Evolutionary conservation across 2,797 vertebrate species (phyloP).

Genomic region (Valencia hispanica): DNA sequence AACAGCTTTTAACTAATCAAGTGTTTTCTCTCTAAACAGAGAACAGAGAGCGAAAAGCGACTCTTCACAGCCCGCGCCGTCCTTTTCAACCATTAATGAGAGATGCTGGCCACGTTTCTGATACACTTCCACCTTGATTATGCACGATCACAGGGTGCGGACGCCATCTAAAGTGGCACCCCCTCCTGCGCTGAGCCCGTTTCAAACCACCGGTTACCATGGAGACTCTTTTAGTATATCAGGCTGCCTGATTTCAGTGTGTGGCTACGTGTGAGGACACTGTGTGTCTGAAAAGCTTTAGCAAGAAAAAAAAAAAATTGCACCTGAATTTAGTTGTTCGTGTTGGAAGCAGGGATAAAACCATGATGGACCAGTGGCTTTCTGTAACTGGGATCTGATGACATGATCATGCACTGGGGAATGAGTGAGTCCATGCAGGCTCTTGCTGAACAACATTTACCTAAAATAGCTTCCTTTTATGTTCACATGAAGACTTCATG

Average conservation of each 20-base stretch:
- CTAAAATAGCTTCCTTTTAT: constrained; percentile 3
- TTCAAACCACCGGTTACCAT: constrained; percentile 67
- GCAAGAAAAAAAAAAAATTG: constrained; percentile 31
- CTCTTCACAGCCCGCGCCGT: constrained; percentile 4
- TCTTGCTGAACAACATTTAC: neutral
- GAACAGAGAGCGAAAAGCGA: neutral
- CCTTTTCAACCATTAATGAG: constrained; percentile 33
- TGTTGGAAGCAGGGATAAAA: neutral
- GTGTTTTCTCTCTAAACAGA: constrained; percentile 3
- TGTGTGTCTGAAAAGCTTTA: constrained; percentile 32
- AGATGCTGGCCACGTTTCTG: constrained; percentile 22
- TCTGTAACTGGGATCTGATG: neutral
- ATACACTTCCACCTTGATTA: constrained; percentile 32
- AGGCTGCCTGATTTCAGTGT: constrained; percentile 43
- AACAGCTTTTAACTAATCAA: constrained; percentile 29
- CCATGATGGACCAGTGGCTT: neutral
- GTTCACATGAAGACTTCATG: constrained; percentile 8
- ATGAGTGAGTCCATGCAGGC: neutral
- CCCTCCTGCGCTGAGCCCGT: constrained; percentile 22
- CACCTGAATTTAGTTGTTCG: neutral
- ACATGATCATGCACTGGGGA: neutral
- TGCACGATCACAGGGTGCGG: constrained; percentile 40
- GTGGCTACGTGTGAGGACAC: constrained; percentile 27
- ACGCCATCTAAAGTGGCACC: constrained; percentile 24
- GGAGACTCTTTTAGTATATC: constrained; percentile 63